Base-by-base conservation (phyloP, 2,113 vertebrate species). In the Tursiops truncatus region DNA sequence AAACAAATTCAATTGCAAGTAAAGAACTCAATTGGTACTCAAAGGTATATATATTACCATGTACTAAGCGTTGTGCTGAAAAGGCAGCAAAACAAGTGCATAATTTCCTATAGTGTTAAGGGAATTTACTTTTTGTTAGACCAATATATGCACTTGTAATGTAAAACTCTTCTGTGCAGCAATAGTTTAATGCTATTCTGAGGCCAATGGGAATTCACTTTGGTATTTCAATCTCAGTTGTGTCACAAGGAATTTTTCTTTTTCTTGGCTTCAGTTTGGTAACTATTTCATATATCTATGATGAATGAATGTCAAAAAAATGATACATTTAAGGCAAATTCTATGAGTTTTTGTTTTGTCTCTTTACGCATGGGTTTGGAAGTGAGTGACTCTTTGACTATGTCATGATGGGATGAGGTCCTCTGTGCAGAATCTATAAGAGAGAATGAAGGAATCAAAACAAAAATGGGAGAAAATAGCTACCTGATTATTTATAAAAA, bases 291-390 rank as follows among this genome's bases (percentile, higher is more conserved):
- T 74, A 65, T 95, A 74, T 26, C 50, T 83, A 6, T 93, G 81
- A 82, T 91, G 12, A 31, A 62, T 71, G 21, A 95, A 89, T 88
- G 41, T 33, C 44, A 63, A 50, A 74, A 96, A 87, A 94, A 95
- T 70, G 9, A 67, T 87, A 84, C 70, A 88, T 84, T 86, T 88
- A 95, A 90, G 38, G 7, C 10, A 86, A 91, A 81, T 20, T 17
- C 5, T 81, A 3, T 71, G 11, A 60, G 12, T 65, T 28, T 85
- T 95, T 94, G 44, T 83, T 83, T 95, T n/a, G 28, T 95, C 21
- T 95, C 9, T 82, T 53, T 96, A 38, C 33, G 0, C 18, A 3
- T 65, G 13, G 28, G 5, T 4, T 82, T 76, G n/a, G 56, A 96
- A 87, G 31, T 85, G 62, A 92, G n/a, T 82, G 18, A 41, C 17